Evolutionary conservation across 2,113 vertebrate species (phyloP), one percentile per base, ranked within the genome.

Genomic region (Lamprologus tigripictilis): DNA sequence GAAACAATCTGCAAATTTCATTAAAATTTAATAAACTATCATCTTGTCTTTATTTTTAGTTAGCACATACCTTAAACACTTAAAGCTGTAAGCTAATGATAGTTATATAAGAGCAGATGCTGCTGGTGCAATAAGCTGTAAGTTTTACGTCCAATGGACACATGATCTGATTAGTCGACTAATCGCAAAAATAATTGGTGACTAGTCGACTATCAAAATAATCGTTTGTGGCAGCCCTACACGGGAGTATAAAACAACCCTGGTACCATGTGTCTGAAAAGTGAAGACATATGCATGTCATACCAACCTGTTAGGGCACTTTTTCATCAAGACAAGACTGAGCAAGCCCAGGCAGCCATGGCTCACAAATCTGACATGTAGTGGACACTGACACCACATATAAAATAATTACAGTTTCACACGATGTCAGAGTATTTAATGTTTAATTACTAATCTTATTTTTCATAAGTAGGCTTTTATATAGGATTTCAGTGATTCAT

Each of bases 121-220:
- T 23, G 53, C 53, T 55, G 21, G 54, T 26, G 54, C 11, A 26
- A 26, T 55, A 55, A 55, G 11, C 21, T 55, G 21, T 26, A 55
- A 0, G 21, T 14, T 55, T 3, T 14, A 8, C 12, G 0, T 14
- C 12, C 21, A 55, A 5, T 55, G 54, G 54, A 55, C 5, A 12
- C 12, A 55, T 26, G 21, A 9, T 58, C 23, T 58, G 55, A 58
- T 28, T 28, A 58, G 55, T 58, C 2, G 2, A 57, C 55, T 28
- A 28, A 57, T 57, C 3, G 4, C 55, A 0, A 16, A 28, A 57
- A 57, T 57, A 57, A 58, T 58, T 3, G 23, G 3, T 28, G 55
- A 58, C 13, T 57, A 57, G 55, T 57, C 13, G 7, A 28, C 3
- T 58, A 58, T 58, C 55, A 58, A 2, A 58, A 58, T 58, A 58